Evolutionary conservation across 2,113 vertebrate genomes (phyloP), one percentile per base, ranked within the genome.

Genomic region (Poecile atricapillus): DNA sequence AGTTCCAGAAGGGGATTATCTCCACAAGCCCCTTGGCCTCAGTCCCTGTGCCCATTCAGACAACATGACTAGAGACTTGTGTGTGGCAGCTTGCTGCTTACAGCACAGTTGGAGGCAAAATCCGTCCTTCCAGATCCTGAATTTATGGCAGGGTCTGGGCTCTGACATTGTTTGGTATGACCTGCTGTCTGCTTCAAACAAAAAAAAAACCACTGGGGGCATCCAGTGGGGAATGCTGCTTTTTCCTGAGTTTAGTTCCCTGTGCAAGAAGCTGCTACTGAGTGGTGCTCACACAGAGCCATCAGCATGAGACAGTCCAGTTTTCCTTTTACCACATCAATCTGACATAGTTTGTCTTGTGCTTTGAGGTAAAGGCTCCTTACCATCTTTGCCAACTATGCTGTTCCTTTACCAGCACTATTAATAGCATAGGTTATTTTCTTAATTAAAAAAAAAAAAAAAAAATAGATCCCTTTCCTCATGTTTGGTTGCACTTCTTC

Each of bases 231-330:
- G 75, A 83, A 90, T 12, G 80, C 7, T 28, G 60, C 47, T 68
- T 69, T 37, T 92, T 96, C 95, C 96, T 92, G 87, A 92, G 89
- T 84, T 92, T 76, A 65, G 35, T 27, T 79, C 55, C 28, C 63
- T 77, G 74, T 62, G 53, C 67, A 56, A 93, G 87, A 64, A 84
- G 82, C 56, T 80, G 73, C 70, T 94, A 13, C 69, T 63, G 84
- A 74, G 53, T 83, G 56, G 84, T 70, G 73, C 83, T 89, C 68
- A 53, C 70, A 88, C 43, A 46, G 75, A 88, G 67, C 67, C 81
- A 69, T 41, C 71, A 83, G 80, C 64, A 74, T 39, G 59, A 85
- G 56, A 63, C 64, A 86, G 43, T 69, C 58, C 71, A 78, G 77
- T 52, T 94, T 71, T 92, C 74, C 81, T 85, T 94, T 93, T 73